Conservation (phyloP, 2,888 invertebrate genomes). For the Isoperla grammatica region DNA sequence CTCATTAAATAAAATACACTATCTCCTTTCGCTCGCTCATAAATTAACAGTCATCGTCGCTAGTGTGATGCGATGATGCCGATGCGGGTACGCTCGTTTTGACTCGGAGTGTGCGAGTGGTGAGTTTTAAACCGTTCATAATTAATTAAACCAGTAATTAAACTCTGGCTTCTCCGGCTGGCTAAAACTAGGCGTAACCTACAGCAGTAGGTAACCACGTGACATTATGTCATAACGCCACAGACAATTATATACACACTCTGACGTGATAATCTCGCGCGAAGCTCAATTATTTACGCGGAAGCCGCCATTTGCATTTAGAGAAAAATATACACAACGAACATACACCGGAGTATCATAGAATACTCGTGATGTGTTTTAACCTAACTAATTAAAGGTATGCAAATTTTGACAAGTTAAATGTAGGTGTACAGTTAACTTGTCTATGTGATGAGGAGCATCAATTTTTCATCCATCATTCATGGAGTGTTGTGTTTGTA, state of each 20-base stretch:
- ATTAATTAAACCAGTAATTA: slow-evolving; percentile 46
- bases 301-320: background rate
- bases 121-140: slow-evolving; percentile 40
- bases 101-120: slow-evolving; percentile 17
- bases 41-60: no score
- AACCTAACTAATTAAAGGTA: background rate
- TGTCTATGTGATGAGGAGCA: no score
- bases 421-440: no score
- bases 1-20: no score
- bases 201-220: background rate
- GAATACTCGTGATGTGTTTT: no score
- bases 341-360: background rate
- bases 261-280: slow-evolving; percentile 39
- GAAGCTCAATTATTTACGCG: slow-evolving; percentile 43
- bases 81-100: no score
- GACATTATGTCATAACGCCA: background rate
- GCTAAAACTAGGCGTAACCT: background rate
- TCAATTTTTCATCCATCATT: no score
- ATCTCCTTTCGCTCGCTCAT: no score
- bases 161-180: slow-evolving; percentile 37
- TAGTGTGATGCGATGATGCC: no score
- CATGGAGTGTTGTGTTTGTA: no score
- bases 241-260: background rate
- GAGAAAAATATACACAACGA: background rate
- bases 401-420: background rate